Evolutionary conservation across 2,797 vertebrate genomes (phyloP), one percentile per base, ranked within the genome.

Genomic region (Linurgus olivaceus): DNA sequence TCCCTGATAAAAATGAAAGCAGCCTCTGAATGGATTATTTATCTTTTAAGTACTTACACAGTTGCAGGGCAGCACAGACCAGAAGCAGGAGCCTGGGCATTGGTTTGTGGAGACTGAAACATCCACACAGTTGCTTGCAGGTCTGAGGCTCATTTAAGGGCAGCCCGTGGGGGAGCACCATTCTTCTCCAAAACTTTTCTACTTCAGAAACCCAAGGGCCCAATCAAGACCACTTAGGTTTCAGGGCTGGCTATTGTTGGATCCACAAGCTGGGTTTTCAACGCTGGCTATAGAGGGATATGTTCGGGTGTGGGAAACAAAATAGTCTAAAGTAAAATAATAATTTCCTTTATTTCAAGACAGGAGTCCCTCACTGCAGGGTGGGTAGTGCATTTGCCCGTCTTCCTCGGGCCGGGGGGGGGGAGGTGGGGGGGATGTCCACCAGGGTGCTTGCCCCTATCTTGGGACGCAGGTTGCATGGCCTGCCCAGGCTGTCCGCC

Each of bases 111-210:
- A 4, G 55, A 3, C 7, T 3, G 35, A 25, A 48, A 35, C 24
- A n/a, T 11, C 50, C 9, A 7, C 6, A 0, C 4, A 17, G 38
- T 28, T 63, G 17, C 17, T 35, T 9, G 38, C 19, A 29, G 31
- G 29, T 55, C 38, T 58, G 81, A 35, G 25, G 47, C 35, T 76
- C 5, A 3, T 33, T n/a, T 10, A 35, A 17, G 1, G 11, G 9
- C 7, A 31, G 29, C 35, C 13, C 0, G 0, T 9, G 21, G 9
- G 9, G 31, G n/a, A 61, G 23, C 1, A 6, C 8, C 13, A 11
- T 48, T 55, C 67, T 40, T 20, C 44, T 51, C 29, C 4, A 5
- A 61, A 92, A 37, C 16, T 65, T n/a, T 42, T 47, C 52, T 5
- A 0, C 29, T 83, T 68, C 2, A 12, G 17, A 90, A 86, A 6